Evolutionary conservation across 2,113 vertebrate species (phyloP), one percentile per base, ranked within the genome.

Genomic region (Brachyistius frenatus): DNA sequence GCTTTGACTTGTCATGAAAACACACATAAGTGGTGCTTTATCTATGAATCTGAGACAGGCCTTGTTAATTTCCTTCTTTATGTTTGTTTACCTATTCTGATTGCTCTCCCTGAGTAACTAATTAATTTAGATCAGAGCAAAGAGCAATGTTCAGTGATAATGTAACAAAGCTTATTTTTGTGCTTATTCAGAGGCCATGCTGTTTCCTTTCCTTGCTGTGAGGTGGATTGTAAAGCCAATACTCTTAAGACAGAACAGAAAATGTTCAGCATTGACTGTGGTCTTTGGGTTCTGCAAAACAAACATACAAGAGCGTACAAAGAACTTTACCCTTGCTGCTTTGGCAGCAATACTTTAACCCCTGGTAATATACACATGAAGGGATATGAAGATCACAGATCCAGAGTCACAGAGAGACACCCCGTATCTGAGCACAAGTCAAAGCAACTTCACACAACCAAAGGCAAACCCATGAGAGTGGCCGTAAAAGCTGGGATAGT

Each of bases 401-500:
- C 54, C 57, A 73, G 49, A 66, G 50, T 68, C 41, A 60, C 15
- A 65, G 35, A 78, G 16, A 66, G 52, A 82, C 65, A 47, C 32
- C 46, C 55, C 50, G 50, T 57, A 81, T 79, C 69, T 65, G n/a
- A 80, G 60, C 72, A 55, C 39, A 56, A 65, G 71, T 78, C 82
- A 69, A 86, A 70, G 79, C 53, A 72, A 64, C 73, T 60, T 58
- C 74, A 70, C 56, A 60, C 30, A 66, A 69, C 62, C 58, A 52
- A 66, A 75, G 37, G 75, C 62, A 5, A 84, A 68, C 78, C 77
- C 79, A 50, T 44, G 50, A 84, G 79, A 88, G 73, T 69, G 67
- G 74, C 79, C 78, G 82, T 89, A 86, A 89, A 91, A 85, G 71
- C 50, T 53, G 57, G 75, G 86, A 82, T 66, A 78, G 80, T 54